A percentile compares a stretch with the other conserved stretches of the same genome.
These are phyloP conservation scores for Amitus sp. DNA, from an alignment of 2,888 invertebrate species.

Conservation along the genomic window DNA sequence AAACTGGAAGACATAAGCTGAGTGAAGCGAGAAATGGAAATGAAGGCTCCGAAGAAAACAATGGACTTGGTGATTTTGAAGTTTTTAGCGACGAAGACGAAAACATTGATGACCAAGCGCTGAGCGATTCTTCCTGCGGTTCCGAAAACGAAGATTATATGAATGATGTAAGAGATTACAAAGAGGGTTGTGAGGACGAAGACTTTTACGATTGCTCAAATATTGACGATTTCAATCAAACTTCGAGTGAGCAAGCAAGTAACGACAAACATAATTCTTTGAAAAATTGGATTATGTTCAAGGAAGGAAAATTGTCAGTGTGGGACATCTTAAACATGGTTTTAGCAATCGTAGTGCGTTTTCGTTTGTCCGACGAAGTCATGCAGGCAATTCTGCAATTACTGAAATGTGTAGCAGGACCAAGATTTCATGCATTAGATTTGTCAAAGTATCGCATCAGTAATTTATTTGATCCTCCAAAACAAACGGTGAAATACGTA, in stretches of 20 bases:
- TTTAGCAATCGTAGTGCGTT: constrained; percentile 16
- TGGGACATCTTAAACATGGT: constrained; percentile 20
- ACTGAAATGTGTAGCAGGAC: constrained; percentile 23
- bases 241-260: not conserved
- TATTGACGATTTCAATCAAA: not conserved
- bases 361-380: constrained; percentile 13
- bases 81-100: too few species aligned
- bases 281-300: constrained; percentile 27
- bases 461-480: constrained; percentile 13
- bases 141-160: too few species aligned
- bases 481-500: constrained; percentile 9
- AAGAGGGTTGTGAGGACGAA: too few species aligned
- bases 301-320: constrained; percentile 14
- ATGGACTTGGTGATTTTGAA: too few species aligned
- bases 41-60: too few species aligned
- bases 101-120: too few species aligned
- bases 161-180: too few species aligned
- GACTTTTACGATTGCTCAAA: too few species aligned
- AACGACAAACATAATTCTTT: too few species aligned
- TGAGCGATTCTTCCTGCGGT: too few species aligned
- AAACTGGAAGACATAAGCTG: too few species aligned
- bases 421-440: constrained; percentile 16
- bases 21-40: too few species aligned
- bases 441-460: constrained; percentile 2
- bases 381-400: constrained; percentile 15